Evolutionary conservation across 2,888 invertebrate species (phyloP).

Genomic region (Pyrochroa serraticornis): DNA sequence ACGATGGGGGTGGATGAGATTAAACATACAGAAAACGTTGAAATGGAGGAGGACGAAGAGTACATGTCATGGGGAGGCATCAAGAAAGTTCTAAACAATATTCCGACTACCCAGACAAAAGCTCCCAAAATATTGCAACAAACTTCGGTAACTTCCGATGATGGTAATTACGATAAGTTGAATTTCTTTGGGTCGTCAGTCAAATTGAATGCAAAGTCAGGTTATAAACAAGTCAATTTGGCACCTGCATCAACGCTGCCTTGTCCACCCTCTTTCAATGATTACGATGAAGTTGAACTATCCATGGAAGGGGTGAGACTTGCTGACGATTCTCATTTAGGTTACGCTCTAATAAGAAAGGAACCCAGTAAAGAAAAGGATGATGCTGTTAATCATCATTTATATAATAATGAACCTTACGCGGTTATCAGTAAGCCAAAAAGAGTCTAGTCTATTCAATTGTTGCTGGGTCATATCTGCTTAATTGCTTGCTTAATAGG

Average conservation of each 20-base stretch:
- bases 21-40: constrained; percentile 69
- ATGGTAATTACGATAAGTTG: constrained; percentile 77
- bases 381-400: constrained; percentile 66
- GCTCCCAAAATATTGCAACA: constrained; percentile 64
- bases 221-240: constrained; percentile 74
- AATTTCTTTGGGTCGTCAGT: constrained; percentile 81
- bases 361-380: constrained; percentile 51
- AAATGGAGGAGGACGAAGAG: constrained; percentile 53
- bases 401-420: constrained; percentile 79
- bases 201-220: constrained; percentile 67
- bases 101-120: constrained; percentile 43
- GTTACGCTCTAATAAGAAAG: constrained; percentile 80
- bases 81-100: constrained; percentile 42
- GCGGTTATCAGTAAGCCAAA: constrained; percentile 86
- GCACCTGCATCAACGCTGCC: constrained; percentile 30
- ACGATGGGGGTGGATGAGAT: constrained; percentile 78
- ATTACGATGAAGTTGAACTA: constrained; percentile 74
- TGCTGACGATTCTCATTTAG: constrained; percentile 81
- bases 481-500: too few relatives aligned
- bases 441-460: constrained; percentile 67
- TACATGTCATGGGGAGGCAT: constrained; percentile 58
- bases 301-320: constrained; percentile 72
- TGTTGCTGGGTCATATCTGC: too few relatives aligned
- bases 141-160: constrained; percentile 40
- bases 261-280: constrained; percentile 63